Evolutionary conservation across 1,140 invertebrate species (phyloP), one percentile per base, ranked within the genome.

Genomic region (Tetraneura akinire): DNA sequence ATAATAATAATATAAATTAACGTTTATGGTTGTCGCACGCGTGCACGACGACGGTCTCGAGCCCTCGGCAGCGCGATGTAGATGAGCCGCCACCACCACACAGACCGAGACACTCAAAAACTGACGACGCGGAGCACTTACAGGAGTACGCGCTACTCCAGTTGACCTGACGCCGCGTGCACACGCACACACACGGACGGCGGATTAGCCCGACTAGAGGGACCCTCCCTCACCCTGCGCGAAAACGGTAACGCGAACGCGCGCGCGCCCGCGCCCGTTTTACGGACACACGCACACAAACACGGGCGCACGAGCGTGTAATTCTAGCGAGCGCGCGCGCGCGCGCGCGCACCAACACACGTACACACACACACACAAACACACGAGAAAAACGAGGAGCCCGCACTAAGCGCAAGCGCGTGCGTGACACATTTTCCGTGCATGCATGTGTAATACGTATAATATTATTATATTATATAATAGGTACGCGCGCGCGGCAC

Each of bases 91-190:
- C 51, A 45, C 37, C 53, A 78, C 53, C 74, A n/a, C 74, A 62
- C 74, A 55, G 26, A 78, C 74, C 74, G 55, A 78, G 74, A 78
- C 74, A 57, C 74, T 78, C 55, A 47, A 45, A 71, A 57, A 78
- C 74, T 78, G 55, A 78, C 74, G 74, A 47, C 71, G 71, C 71
- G 71, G 71, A 42, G 74, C 55, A 53, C 55, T 62, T 47, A 62
- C 74, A n/a, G 55, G 74, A 78, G 55, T 45, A 47, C 74, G 55
- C 74, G 47, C 74, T 62, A 60, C 74, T 78, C 74, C 74, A 51
- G 74, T 78, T 78, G 74, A 78, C 74, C 74, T 78, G 74, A 78
- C 74, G 74, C 55, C 74, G 74, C 74, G 74, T 78, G 74, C 74
- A 78, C 74, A 62, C 74, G 55, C 74, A 78, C 74, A 45, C 74